These are phyloP conservation scores for Drosophila sechellia DNA, from an alignment of 1,140 invertebrate species.

Conservation along the genomic window DNA sequence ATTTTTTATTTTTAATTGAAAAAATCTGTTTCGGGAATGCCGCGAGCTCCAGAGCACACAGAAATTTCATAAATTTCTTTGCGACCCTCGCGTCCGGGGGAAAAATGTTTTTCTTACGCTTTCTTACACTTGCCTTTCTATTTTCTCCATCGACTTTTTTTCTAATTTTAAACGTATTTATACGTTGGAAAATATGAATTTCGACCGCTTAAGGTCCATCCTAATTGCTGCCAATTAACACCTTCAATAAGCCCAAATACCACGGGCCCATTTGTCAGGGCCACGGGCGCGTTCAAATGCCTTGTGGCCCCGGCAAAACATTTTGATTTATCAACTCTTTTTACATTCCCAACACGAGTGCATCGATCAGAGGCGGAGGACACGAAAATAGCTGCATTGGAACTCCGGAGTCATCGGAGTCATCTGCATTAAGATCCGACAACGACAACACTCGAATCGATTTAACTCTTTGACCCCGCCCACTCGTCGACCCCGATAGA, in stretches of 20 bases:
- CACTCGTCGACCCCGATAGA: slow-evolving; percentile 20
- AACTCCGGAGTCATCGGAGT: slow-evolving; percentile 54
- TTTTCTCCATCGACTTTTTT: slow-evolving; percentile 8
- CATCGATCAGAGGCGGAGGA: slow-evolving; percentile 61
- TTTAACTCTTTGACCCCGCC: slow-evolving; percentile 80
- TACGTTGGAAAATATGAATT: slow-evolving; percentile 48
- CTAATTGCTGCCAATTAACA: slow-evolving; percentile 71
- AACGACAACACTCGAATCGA: slow-evolving; percentile 72
- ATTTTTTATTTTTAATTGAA: slow-evolving; percentile 75
- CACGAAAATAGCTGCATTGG: slow-evolving; percentile 38
- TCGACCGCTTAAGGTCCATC: slow-evolving; percentile 31
- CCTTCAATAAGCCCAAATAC: slow-evolving; percentile 41
- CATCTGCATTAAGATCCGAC: slow-evolving; percentile 70
- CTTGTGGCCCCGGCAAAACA: slow-evolving; percentile 30
- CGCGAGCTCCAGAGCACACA: not conserved
- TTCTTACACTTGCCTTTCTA: slow-evolving; percentile 10
- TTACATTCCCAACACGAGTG: slow-evolving; percentile 73
- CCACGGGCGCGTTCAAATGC: slow-evolving; percentile 40
- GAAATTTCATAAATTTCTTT: slow-evolving; percentile 60
- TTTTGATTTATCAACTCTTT: slow-evolving; percentile 83
- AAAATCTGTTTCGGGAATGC: slow-evolving; percentile 33
- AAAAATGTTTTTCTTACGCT: slow-evolving; percentile 18
- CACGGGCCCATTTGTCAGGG: slow-evolving; percentile 60
- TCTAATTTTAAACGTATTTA: slow-evolving; percentile 27
- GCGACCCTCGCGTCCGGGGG: not conserved